These are phyloP conservation scores for Laspeyria flexula DNA, from an alignment of 2,888 invertebrate species.

Conservation along the genomic window DNA sequence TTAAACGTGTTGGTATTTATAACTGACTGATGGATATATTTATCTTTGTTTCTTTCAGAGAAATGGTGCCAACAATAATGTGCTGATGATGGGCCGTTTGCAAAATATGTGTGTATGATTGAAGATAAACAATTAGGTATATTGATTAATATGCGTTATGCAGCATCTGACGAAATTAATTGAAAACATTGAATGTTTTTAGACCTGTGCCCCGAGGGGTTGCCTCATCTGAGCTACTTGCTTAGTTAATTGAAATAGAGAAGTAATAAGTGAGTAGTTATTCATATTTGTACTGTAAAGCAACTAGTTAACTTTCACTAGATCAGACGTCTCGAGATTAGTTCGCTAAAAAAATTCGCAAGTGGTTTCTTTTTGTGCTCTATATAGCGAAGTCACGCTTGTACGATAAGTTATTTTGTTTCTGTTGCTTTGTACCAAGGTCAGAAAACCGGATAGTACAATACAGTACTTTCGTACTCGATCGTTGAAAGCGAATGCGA, in stretches of 20 bases:
- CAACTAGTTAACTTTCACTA: constrained; percentile 72
- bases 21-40: constrained; percentile 7
- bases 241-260: constrained; percentile 34
- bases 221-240: constrained; percentile 19
- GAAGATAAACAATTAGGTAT: constrained; percentile 8
- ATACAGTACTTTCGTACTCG: constrained; percentile 76
- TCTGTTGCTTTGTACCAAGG: constrained; percentile 69
- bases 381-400: constrained; percentile 68
- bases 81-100: constrained; percentile 10
- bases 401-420: constrained; percentile 57
- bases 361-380: constrained; percentile 70
- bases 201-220: constrained; percentile 27
- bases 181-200: constrained; percentile 16
- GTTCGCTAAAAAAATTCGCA: constrained; percentile 66
- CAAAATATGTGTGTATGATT: constrained; percentile 6
- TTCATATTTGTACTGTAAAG: constrained; percentile 42
- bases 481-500: constrained; percentile 78
- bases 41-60: constrained; percentile 10
- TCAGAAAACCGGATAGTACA: constrained; percentile 73
- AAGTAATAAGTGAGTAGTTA: constrained; percentile 31
- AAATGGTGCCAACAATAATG: constrained; percentile 14
- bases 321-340: constrained; percentile 61
- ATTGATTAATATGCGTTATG: background rate
- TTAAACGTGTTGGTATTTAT: constrained; percentile 23
- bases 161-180: constrained; percentile 1